Conservation (phyloP, 1,140 invertebrate genomes). For the Sycophaga agraensis region DNA sequence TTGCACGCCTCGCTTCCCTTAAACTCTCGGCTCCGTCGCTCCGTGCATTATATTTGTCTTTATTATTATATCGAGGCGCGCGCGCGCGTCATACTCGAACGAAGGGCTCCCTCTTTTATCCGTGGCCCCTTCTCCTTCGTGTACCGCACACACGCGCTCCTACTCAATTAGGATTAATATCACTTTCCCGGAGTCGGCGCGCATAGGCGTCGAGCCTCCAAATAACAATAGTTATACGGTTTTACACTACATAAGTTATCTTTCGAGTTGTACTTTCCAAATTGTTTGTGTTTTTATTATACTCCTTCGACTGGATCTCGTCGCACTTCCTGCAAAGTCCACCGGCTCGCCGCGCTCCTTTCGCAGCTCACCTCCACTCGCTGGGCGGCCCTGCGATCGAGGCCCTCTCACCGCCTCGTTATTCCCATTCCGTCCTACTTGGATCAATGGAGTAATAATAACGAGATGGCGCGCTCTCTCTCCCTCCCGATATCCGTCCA, state of each 20-base stretch:
- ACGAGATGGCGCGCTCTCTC: too few species aligned
- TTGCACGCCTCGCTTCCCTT: background rate
- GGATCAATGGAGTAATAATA: too few species aligned
- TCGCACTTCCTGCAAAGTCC: too few species aligned
- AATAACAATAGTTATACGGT: constrained; percentile 44
- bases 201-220: constrained; percentile 35
- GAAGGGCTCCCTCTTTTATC: constrained; percentile 33
- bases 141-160: constrained; percentile 2
- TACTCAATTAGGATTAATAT: constrained; percentile 55
- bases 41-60: too few species aligned
- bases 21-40: background rate
- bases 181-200: constrained; percentile 46
- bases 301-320: too few species aligned
- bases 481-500: too few species aligned
- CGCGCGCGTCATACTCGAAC: constrained; percentile 43
- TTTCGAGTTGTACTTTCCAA: constrained; percentile 55
- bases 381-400: too few species aligned
- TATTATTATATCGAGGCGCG: constrained; percentile 17
- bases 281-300: constrained; percentile 30
- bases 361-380: too few species aligned
- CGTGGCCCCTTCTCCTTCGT: constrained; percentile 14
- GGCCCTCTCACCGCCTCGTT: too few species aligned
- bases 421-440: too few species aligned
- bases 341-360: too few species aligned
- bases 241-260: constrained; percentile 55